These are phyloP conservation scores for Oscheius sp. DNA, from an alignment of 2,888 invertebrate genomes.

Conservation along the genomic window DNA sequence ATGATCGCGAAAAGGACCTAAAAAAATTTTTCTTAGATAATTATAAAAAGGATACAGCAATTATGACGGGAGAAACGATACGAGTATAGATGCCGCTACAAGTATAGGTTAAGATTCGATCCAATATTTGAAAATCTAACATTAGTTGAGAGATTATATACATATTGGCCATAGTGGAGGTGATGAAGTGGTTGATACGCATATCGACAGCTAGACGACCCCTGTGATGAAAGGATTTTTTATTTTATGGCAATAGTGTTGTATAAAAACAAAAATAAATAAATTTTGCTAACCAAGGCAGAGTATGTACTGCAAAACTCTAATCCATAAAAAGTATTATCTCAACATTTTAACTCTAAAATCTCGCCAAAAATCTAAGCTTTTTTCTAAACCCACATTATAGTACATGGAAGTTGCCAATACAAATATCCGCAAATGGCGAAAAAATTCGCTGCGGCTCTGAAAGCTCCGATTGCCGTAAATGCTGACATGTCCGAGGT, in stretches of 20 bases:
- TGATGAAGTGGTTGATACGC: conserved; percentile 2
- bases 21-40: neutral
- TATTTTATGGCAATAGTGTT: too few species aligned
- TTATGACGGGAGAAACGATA: neutral
- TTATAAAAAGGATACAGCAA: neutral
- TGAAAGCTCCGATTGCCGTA: neutral
- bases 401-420: neutral
- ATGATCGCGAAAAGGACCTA: neutral
- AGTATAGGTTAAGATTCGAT: neutral
- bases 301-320: too few species aligned
- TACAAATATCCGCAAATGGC: conserved; percentile 12
- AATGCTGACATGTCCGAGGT: neutral
- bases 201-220: neutral
- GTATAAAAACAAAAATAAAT: too few species aligned
- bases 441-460: conserved; percentile 8
- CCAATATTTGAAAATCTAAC: neutral
- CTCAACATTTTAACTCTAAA: too few species aligned
- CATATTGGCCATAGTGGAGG: conserved; percentile 11
- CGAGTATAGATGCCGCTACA: neutral
- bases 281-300: too few species aligned
- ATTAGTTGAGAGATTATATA: neutral
- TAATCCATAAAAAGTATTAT: too few species aligned
- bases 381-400: neutral
- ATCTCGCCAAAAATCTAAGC: too few species aligned
- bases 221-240: too few species aligned